Evolutionary conservation across 2,797 vertebrate genomes (phyloP), one percentile per base, ranked within the genome.

Genomic region (Sebastes taczanowskii): DNA sequence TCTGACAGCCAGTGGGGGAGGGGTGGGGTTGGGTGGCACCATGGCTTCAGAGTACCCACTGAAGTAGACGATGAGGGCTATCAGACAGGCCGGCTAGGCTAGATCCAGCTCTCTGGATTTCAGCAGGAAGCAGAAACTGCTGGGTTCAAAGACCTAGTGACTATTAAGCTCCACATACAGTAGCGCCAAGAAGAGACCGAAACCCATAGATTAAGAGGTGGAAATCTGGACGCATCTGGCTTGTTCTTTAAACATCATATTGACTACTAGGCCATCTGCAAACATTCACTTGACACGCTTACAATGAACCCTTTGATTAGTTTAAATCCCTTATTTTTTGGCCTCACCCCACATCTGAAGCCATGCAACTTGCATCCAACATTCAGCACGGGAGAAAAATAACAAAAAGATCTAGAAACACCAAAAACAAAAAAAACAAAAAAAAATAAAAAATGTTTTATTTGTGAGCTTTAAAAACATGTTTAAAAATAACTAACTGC

Each of bases 51-150:
- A 74, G 78, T 34, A 82, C 80, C 82, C 76, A 55, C 59, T 69
- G 75, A 68, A 78, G 82, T 46, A 90, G 90, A 86, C 74, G 0
- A 62, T 49, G 78, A 75, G 86, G 87, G 81, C 88, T 58, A 75
- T 87, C 85, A 93, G 92, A 94, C 92, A 61, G 85, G 60, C 42
- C 14, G 83, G 56, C 87, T 89, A 69, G 84, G 63, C 32, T 4
- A 78, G 77, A 80, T 74, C 67, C 35, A 77, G 78, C 83, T 73
- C 38, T 82, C 58, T 92, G 87, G 60, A 27, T 75, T 56, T 78
- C 60, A 68, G 79, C 86, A 90, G 90, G 88, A 90, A 84, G 69
- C 67, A 32, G 78, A 77, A 76, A 55, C 30, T 58, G 61, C 53
- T 66, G 61, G 67, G 85, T 86, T 90, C 83, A 90, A 83, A 86